Evolutionary conservation across 2,888 invertebrate species (phyloP), one percentile per base, ranked within the genome.

Genomic region (Plusia festucae): DNA sequence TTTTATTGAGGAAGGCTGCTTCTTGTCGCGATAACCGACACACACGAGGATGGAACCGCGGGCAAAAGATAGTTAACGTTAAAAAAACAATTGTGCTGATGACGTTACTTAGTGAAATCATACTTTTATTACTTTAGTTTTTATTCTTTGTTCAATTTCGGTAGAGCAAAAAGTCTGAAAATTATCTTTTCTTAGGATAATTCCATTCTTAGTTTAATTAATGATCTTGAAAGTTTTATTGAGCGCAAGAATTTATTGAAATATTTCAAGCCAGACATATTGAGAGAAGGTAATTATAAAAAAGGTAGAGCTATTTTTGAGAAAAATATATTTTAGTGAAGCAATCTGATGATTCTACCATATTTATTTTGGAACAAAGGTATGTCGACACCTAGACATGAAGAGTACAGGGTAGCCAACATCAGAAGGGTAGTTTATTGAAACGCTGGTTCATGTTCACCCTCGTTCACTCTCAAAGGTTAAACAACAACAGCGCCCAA

Each of bases 191-290:
- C 46, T 49, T n/a, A n/a, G 6, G 40, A 15, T 40, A 40, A n/a
- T 40, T 40, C 7, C 40, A 40, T 40, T 40, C 44, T 56, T 27
- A 57, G 11, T 30, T 49, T 57, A 57, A 57, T 49, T 49, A 49
- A 49, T 57, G 16, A 27, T 57, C 16, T 20, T 3, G 18, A 24
- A 56, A 9, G 57, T 57, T 34, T 49, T 57, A 57, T 46, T 27
- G 27, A 57, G 22, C n/a, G 44, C 24, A 13, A 16, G 16, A 57
- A 57, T 57, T 49, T 20, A 57, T 57, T 30, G 46, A 30, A 18
- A 30, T 13, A 30, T 57, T 49, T 30, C 18, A 30, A 49, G 18
- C 11, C 13, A 11, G 24, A 11, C 16, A 8, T 57, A 56, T 49
- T 57, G 6, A 11, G n/a, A n/a, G n/a, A 40, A 40, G 1, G 27